Evolutionary conservation across 2,797 vertebrate genomes (phyloP), one percentile per base, ranked within the genome.

Genomic region (Lacerta bilineata): DNA sequence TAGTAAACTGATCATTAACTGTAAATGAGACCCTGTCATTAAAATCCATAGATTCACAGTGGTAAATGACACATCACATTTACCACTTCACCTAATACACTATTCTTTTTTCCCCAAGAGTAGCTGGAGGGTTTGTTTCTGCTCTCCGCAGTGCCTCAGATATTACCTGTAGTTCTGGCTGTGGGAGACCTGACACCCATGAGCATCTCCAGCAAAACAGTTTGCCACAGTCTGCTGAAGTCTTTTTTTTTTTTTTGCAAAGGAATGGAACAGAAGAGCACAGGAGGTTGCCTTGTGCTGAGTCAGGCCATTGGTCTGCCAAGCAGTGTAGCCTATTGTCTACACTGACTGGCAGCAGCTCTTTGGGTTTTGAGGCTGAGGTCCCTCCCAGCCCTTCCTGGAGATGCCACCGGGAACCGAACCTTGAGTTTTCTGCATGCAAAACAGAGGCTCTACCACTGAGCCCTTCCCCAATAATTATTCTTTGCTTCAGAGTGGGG

Each of bases 1-100:
- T 94, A 84, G 91, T 89, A 94, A 93, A 90, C 93, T 93, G 95
- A 92, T 94, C 90, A 93, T 96, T 95, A 95, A 93, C 94, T 96
- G 95, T 95, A 95, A 96, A 95, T 93, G 94, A 95, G 95, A 95
- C 91, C 94, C 93, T 93, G 93, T 95, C 95, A 96, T 96, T 96
- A 96, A 95, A 95, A 95, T 95, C 94, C 91, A 94, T 95, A 93
- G 93, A 94, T 95, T 95, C 93, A 69, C 92, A 20, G 93, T 86
- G 90, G 92, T 93, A 94, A 95, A 94, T 94, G 95, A 95, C 95
- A 96, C 95, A 95, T 11, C 89, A 89, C 93, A 87, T 93, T 92
- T 93, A 92, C 93, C 93, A 94, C 91, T 72, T 94, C 0, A 1
- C 89, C 94, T 94, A 95, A 94, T 89, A 66, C 86, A 87, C 93